Conservation (phyloP, 2,797 vertebrate species). For the Anisognathus igniventris region DNA sequence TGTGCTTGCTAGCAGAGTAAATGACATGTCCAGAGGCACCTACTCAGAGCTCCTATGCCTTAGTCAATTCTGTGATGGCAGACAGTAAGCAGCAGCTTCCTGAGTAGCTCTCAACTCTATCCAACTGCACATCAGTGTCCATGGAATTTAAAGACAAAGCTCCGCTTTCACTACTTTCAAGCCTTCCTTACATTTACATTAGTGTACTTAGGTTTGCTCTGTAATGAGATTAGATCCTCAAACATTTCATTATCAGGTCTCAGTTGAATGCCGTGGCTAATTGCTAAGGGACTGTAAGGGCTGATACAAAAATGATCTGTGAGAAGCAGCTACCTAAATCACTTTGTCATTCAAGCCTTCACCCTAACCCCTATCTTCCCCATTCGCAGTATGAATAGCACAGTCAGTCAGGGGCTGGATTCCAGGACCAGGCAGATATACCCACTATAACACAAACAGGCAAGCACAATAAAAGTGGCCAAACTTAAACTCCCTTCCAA, state of each 20-base stretch:
- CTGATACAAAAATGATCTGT: neutral
- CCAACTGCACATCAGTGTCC: rapidly evolving
- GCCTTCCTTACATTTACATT: neutral
- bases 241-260: neutral
- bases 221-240: neutral
- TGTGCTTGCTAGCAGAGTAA: neutral
- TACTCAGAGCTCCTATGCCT: neutral
- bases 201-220: neutral
- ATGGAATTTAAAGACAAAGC: neutral
- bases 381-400: neutral
- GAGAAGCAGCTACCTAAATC: neutral
- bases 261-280: neutral
- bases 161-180: neutral
- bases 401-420: neutral
- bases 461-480: neutral
- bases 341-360: neutral
- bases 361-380: neutral
- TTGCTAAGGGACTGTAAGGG: neutral
- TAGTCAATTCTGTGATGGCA: neutral
- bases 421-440: neutral
- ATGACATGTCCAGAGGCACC: neutral
- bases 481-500: neutral
- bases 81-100: neutral
- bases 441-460: neutral
- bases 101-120: rapidly evolving